These are phyloP conservation scores for Ornithoptera alexandrae DNA, from an alignment of 2,888 invertebrate species.

Conservation along the genomic window DNA sequence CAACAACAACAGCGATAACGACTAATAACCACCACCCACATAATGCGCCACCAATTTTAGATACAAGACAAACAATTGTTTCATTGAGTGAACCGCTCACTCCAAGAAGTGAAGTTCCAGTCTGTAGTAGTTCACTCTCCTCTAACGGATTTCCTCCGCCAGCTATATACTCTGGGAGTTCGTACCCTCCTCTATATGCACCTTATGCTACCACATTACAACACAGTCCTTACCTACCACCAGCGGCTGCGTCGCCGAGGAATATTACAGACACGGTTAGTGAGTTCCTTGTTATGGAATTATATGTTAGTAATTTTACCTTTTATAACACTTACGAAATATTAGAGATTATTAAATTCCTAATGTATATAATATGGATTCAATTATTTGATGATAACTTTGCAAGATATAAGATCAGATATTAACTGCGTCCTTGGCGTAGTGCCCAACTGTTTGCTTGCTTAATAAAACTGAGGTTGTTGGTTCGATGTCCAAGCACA, in stretches of 20 bases:
- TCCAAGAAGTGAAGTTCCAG: constrained; percentile 54
- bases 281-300: constrained; percentile 8
- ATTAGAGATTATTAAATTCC: not conserved
- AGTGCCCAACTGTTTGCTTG: no score
- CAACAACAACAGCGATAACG: constrained; percentile 51
- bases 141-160: constrained; percentile 82
- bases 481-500: no score
- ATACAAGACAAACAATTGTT: constrained; percentile 53
- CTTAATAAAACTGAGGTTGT: no score
- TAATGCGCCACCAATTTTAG: constrained; percentile 57
- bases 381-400: not conserved
- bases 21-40: constrained; percentile 52
- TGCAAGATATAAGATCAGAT: not conserved
- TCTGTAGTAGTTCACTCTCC: constrained; percentile 83
- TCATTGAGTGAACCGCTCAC: constrained; percentile 72
- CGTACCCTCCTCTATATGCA: constrained; percentile 85
- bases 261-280: constrained; percentile 79
- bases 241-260: constrained; percentile 82
- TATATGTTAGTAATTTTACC: not conserved
- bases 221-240: constrained; percentile 87
- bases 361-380: not conserved
- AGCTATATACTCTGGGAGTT: constrained; percentile 84
- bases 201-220: constrained; percentile 87
- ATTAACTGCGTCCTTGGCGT: not conserved
- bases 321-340: no score